Evolutionary conservation across 2,113 vertebrate genomes (phyloP), one percentile per base, ranked within the genome.

Genomic region (Albula glossodonta): DNA sequence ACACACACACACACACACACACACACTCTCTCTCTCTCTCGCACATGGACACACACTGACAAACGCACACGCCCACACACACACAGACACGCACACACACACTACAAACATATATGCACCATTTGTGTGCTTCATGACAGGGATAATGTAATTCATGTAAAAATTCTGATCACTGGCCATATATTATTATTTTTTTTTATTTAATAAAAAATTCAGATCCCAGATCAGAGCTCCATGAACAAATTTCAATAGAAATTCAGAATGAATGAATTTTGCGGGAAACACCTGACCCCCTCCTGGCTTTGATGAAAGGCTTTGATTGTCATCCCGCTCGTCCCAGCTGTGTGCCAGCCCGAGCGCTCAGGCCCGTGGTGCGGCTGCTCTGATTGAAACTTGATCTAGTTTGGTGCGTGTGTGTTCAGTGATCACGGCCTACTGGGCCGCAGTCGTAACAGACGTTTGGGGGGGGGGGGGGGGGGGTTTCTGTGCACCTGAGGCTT

Each of bases 1-100:
- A 9, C 66, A 31, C 66, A 13, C 41, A 56, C 66, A 56, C 83
- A 48, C 51, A 25, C 15, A 57, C 80, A 86, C 70, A 86, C 53
- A 81, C 48, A 52, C 66, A 25, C 8, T 6, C 41, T 53, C 66
- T 56, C 83, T 48, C 31, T 17, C 25, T 49, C 80, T 83, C 70
- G 83, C 53, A 70, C 49, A 41, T 49, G 52, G 19, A 63, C 41
- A 52, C 57, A 22, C 57, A 12, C 10, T 8, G 25, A 17, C 49
- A 53, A 56, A 81, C 15, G 31, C 51, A 74, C n/a, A 10, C 66
- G 25, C 66, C 19, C n/a, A 3, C 63, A 70, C 63, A 70, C 19
- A n/a, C 63, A 70, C 3, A 22, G 22, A 31, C 22, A 74, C 9
- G n/a, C 2, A 25, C 2, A 4, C n/a, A 17, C 22, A 31, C 9